A percentile compares a stretch with the other conserved stretches of the same genome.
Conservation (phyloP, 1,140 invertebrate genomes). For the Caenorhabditis briggsae region DNA sequence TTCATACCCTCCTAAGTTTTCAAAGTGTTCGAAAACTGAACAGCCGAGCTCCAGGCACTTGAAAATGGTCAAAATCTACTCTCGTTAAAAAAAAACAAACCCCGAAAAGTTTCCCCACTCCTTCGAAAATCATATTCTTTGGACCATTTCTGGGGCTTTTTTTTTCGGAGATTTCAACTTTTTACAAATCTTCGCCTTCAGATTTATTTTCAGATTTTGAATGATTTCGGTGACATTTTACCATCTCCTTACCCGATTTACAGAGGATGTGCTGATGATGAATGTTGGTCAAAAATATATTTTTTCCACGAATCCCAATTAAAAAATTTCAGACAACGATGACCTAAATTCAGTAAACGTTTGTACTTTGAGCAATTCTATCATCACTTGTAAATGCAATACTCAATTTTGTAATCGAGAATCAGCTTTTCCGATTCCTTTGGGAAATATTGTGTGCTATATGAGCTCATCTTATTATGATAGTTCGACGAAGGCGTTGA, state of each 20-base stretch:
- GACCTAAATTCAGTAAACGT: neutral
- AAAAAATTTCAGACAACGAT: slow-evolving; percentile 20
- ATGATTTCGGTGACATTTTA: neutral
- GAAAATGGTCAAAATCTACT: neutral
- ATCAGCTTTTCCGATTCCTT: neutral
- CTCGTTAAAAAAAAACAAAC: too few relatives aligned
- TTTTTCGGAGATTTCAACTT: neutral
- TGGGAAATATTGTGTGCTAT: neutral
- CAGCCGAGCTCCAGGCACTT: too few relatives aligned
- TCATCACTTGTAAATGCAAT: neutral
- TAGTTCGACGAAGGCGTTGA: neutral
- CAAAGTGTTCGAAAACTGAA: too few relatives aligned
- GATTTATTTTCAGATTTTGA: neutral
- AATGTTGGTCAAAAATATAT: neutral
- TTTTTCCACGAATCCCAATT: too few relatives aligned
- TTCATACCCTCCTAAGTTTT: too few relatives aligned
- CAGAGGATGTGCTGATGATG: neutral
- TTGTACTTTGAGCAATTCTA: neutral
- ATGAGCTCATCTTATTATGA: neutral
- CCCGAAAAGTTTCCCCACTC: too few relatives aligned
- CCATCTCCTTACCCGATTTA: neutral
- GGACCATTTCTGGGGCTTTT: neutral
- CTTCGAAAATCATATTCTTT: too few relatives aligned
- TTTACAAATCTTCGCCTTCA: too few relatives aligned
- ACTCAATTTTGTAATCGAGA: neutral